A percentile compares a stretch with the other conserved stretches of the same genome.
Evolutionary conservation across 2,888 invertebrate genomes (phyloP).

Genomic region (Tenthredo livida): DNA sequence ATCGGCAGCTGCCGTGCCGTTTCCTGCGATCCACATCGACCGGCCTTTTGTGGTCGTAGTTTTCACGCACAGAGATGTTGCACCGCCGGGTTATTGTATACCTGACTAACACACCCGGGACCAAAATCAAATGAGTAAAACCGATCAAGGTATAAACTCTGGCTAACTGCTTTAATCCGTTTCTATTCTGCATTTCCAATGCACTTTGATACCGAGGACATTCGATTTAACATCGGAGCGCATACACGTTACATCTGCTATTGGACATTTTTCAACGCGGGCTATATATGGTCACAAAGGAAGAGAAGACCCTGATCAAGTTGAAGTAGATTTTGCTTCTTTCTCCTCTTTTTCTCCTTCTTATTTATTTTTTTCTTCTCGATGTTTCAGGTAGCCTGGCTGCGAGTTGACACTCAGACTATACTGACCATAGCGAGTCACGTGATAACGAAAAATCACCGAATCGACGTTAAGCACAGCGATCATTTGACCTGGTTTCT

Average conservation of each 20-base stretch:
- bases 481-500: constrained; percentile 93
- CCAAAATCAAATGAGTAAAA: neutral
- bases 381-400: constrained; percentile 88
- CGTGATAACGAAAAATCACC: constrained; percentile 93
- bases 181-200: neutral
- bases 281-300: neutral
- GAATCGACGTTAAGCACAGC: constrained; percentile 91
- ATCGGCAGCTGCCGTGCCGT: constrained; percentile 34
- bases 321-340: neutral
- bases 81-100: neutral
- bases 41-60: constrained; percentile 14
- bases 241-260: neutral
- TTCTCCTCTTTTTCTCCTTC: neutral
- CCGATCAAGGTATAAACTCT: neutral
- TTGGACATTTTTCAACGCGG: neutral
- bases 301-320: neutral
- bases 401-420: constrained; percentile 94
- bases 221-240: too few relatives aligned
- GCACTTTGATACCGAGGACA: too few relatives aligned
- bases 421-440: constrained; percentile 94
- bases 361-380: neutral
- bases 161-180: constrained; percentile 3
- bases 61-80: constrained; percentile 18
- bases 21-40: constrained; percentile 1
- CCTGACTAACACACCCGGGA: neutral